Percentiles rank a stretch among this genome's conserved stretches.
These are phyloP conservation scores for Sarcophaga carnaria DNA, from an alignment of 2,888 invertebrate genomes.

Conservation along the genomic window DNA sequence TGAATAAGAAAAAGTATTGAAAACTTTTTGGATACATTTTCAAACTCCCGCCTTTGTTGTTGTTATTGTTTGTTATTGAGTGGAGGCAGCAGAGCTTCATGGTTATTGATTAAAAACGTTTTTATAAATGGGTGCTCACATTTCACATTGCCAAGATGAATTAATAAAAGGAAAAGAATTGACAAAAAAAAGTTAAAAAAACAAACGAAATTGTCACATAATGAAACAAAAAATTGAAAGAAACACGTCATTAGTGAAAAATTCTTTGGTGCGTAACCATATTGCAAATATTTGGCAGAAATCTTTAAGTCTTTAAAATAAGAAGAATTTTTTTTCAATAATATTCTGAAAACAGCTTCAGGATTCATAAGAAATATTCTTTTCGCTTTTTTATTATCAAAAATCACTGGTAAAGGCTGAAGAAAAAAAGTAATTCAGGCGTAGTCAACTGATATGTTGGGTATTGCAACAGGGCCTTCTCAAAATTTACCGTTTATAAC, in stretches of 20 bases:
- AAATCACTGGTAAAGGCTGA: no score
- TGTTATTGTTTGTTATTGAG: constrained; percentile 14
- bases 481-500: no score
- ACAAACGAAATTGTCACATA: constrained; percentile 41
- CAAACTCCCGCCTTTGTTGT: constrained; percentile 8
- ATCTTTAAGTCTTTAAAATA: neutral
- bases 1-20: constrained; percentile 33
- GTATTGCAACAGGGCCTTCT: no score
- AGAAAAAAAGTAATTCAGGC: no score
- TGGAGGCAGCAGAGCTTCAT: constrained; percentile 24
- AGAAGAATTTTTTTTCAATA: no score
- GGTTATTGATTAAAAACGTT: constrained; percentile 62
- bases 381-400: no score
- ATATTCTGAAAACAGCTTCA: no score
- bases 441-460: no score
- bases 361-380: no score
- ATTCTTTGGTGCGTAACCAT: constrained; percentile 42
- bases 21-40: constrained; percentile 35
- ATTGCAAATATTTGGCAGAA: constrained; percentile 13
- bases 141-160: constrained; percentile 49
- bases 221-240: neutral
- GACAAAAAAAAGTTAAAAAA: neutral
- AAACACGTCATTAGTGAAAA: constrained; percentile 50
- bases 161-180: constrained; percentile 51
- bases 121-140: constrained; percentile 62